phyloP scores from a whole-genome alignment of 2,797 vertebrate genomes.

The Eupleurogrammus muticus region DNA sequence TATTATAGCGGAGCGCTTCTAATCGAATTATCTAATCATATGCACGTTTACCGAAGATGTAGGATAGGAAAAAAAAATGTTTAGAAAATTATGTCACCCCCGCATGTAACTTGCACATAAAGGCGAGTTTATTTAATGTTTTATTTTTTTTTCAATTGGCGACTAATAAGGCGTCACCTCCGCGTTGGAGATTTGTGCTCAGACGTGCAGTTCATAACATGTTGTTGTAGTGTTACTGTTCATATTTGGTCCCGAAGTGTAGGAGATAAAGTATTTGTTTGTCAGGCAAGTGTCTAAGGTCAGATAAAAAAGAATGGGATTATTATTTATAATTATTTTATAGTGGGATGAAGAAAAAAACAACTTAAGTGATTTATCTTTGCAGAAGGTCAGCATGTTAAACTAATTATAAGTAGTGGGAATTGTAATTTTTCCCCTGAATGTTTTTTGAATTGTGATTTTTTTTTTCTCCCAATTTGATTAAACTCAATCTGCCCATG shows the following conservation, averaged over 20 bases:
- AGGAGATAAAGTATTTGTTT: background rate
- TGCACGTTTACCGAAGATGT: background rate
- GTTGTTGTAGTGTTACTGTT: background rate
- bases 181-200: background rate
- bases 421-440: background rate
- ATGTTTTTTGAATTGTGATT: background rate
- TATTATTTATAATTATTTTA: background rate
- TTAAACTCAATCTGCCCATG: background rate
- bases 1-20: background rate
- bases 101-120: background rate
- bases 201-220: no score
- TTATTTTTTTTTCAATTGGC: background rate
- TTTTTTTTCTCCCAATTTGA: no score
- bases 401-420: background rate
- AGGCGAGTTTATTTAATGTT: background rate
- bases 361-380: background rate
- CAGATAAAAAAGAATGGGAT: background rate
- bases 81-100: rapidly evolving
- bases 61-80: no score
- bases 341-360: background rate
- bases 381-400: background rate
- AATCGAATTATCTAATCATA: rapidly evolving
- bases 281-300: background rate
- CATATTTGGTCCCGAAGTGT: background rate
- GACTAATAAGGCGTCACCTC: background rate